Evolutionary conservation across 2,797 vertebrate genomes (phyloP).

Genomic region (Helostoma temminkii): DNA sequence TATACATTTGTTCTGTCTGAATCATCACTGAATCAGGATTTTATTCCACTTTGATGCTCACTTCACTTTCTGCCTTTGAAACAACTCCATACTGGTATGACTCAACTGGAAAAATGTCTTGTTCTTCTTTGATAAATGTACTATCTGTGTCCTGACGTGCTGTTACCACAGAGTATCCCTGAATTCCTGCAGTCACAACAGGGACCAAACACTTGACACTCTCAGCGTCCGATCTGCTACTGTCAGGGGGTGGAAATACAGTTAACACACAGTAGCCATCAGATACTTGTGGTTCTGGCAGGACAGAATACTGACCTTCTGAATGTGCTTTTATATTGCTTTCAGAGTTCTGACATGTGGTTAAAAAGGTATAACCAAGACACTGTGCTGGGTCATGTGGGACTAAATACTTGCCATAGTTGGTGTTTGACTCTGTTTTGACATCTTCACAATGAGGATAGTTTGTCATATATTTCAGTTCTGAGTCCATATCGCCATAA

Average conservation of each 20-base stretch:
- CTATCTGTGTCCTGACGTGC: not conserved
- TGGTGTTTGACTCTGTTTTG: not conserved
- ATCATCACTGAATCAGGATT: not conserved
- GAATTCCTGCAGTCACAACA: not conserved
- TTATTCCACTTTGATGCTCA: constrained; percentile 1
- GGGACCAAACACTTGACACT: not conserved
- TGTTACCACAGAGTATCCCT: not conserved
- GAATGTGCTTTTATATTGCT: not conserved
- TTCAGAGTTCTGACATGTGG: not conserved
- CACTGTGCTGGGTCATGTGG: not conserved
- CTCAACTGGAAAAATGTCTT: constrained; percentile 4
- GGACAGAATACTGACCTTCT: not conserved
- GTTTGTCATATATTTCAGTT: not conserved
- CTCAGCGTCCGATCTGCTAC: not conserved
- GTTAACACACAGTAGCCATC: not conserved
- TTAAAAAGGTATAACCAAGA: not conserved
- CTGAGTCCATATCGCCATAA: not conserved
- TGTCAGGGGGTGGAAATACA: not conserved
- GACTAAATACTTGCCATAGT: not conserved
- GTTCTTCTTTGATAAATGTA: constrained; percentile 10
- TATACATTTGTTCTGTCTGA: not conserved
- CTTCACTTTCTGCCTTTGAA: not conserved
- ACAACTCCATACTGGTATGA: not conserved
- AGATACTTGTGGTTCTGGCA: not conserved
- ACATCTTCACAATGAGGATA: not conserved